Base-by-base conservation (phyloP, 2,797 vertebrate genomes). In the Chaenodraco wilsoni region DNA sequence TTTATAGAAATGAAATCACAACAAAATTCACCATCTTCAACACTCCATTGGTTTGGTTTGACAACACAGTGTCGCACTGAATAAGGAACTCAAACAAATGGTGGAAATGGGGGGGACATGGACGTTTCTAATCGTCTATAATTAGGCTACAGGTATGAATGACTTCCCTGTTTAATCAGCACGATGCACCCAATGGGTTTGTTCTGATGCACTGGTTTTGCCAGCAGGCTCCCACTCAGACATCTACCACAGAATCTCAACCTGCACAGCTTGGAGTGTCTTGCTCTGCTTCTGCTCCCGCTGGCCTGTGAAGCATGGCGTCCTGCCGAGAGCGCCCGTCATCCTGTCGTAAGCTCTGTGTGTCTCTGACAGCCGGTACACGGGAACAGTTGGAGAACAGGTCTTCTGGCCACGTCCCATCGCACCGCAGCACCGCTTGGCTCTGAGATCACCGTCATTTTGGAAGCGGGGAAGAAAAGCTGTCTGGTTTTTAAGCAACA, bases 321-420 rank as follows among this genome's bases (percentile, higher is more conserved):
- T 73, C 76, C 61, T 9, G 9, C 60, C 10, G 50, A 76, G 69
- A 2, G 0, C 9, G 4, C 46, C 69, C 33, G 6, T 78, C 78
- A 49, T 62, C 65, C 74, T 69, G 69, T 27, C 3, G 0, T 7
- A 10, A 17, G 58, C 72, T 65, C 73, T 45, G 58, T 54, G 72
- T 19, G 61, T 54, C 67, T 83, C 56, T 41, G 74, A 77, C 82
- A 84, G 71, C 79, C 55, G 69, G 73, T 74, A 74, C 66, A 59
- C 19, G 45, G 45, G 48, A 64, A 60, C 65, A 67, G 70, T 72
- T 50, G 63, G 71, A 69, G 60, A 72, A 76, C n/a, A 1, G 63
- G 64, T 74, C 72, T 41, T 31, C 33, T 57, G 84, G 73, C 54
- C 31, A 6, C 5, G 9, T 68, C 69, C 65, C 76, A 64, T 37